These are phyloP conservation scores for Cyrtodaria siliqua DNA, from an alignment of 2,888 invertebrate species.

Conservation along the genomic window DNA sequence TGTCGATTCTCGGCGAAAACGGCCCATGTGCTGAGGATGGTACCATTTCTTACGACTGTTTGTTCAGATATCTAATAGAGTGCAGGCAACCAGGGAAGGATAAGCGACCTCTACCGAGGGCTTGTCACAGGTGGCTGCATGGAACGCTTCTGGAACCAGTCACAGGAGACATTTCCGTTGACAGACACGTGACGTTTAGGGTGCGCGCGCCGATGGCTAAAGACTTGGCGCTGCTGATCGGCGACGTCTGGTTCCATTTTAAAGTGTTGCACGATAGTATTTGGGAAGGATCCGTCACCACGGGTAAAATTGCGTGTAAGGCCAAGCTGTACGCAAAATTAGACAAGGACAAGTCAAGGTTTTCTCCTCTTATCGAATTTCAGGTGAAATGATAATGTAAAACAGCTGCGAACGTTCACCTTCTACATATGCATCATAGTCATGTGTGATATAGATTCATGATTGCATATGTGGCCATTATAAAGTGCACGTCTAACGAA, in stretches of 20 bases:
- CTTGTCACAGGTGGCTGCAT: conserved; percentile 81
- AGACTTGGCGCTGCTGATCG: conserved; percentile 81
- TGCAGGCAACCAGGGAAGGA: conserved; percentile 78
- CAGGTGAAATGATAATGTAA: conserved; percentile 66
- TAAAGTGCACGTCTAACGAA: no score
- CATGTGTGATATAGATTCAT: no score
- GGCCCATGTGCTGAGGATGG: conserved; percentile 67
- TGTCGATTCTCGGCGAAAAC: conserved; percentile 79
- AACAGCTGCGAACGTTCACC: no score
- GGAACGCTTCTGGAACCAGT: conserved; percentile 81
- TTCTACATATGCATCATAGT: no score
- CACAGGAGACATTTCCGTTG: conserved; percentile 77
- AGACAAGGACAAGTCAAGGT: conserved; percentile 74
- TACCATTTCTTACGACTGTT: conserved; percentile 74
- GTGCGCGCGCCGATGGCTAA: conserved; percentile 81
- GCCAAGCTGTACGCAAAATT: conserved; percentile 79
- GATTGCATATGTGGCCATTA: no score
- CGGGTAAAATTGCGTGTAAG: conserved; percentile 70
- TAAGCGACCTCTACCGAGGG: conserved; percentile 78
- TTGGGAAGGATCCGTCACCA: conserved; percentile 78
- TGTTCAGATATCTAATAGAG: conserved; percentile 83
- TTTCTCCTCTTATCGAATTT: conserved; percentile 81
- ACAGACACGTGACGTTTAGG: conserved; percentile 78
- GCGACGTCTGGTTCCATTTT: conserved; percentile 82
- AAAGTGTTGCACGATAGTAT: conserved; percentile 76